Conservation (phyloP, 2,113 vertebrate species). For the Vimba vimba region DNA sequence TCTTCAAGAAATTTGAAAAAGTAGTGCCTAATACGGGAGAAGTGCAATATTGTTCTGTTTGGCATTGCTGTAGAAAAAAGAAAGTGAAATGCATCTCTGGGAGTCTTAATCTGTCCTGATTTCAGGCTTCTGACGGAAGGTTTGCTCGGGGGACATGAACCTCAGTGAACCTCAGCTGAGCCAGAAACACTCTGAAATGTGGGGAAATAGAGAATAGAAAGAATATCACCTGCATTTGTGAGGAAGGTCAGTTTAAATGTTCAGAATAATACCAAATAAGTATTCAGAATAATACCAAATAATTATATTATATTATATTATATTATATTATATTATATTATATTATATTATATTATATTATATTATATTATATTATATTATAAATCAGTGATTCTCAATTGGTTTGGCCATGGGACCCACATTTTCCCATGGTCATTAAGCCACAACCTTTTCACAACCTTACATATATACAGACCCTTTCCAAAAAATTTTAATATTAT, state of each 20-base stretch:
- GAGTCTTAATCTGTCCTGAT: slow-evolving; percentile 35
- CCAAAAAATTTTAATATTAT: no score
- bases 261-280: not conserved
- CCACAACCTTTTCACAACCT: no score
- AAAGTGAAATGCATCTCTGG: not conserved
- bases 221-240: slow-evolving; percentile 68
- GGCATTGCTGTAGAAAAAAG: not conserved
- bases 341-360: not conserved
- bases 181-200: slow-evolving; percentile 66
- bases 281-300: not conserved
- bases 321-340: not conserved
- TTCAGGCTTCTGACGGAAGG: slow-evolving; percentile 70
- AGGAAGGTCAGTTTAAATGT: slow-evolving; percentile 61
- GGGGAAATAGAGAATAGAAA: slow-evolving; percentile 65
- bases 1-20: slow-evolving; percentile 43
- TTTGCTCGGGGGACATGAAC: slow-evolving; percentile 70
- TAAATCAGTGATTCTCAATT: no score
- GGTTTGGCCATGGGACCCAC: no score
- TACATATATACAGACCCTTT: no score
- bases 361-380: not conserved
- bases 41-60: slow-evolving; percentile 26
- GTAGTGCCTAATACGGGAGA: not conserved
- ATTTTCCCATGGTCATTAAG: no score
- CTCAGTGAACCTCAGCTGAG: slow-evolving; percentile 70
- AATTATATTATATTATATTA: not conserved